Percentiles rank a stretch among this genome's conserved stretches.
Evolutionary conservation across 2,797 vertebrate species (phyloP).

Genomic region (Spheniscus humboldti): DNA sequence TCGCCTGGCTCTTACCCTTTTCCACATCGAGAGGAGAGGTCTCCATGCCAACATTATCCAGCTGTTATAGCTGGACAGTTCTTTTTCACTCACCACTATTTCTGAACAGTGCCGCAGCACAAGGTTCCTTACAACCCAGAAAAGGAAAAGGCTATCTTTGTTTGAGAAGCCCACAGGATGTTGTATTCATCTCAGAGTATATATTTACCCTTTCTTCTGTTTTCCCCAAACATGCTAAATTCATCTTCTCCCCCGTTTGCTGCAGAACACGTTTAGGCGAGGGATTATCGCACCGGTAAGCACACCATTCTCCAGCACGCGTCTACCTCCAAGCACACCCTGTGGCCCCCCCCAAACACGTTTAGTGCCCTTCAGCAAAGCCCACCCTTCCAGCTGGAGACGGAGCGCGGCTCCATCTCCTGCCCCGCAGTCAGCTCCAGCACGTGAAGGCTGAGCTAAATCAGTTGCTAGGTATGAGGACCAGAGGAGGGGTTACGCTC

Average conservation of each 20-base stretch:
- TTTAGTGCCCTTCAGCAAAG: background rate
- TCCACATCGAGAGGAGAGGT: background rate
- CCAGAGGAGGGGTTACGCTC: background rate
- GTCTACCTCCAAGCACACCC: background rate
- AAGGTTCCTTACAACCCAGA: rapidly evolving
- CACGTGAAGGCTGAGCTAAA: background rate
- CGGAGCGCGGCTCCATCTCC: background rate
- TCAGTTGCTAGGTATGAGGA: background rate
- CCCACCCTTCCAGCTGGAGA: too few relatives aligned
- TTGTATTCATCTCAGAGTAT: rapidly evolving
- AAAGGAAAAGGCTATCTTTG: background rate
- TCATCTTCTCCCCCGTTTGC: background rate
- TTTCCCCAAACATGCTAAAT: background rate
- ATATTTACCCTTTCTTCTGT: too few relatives aligned
- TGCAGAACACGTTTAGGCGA: background rate
- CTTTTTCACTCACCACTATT: background rate
- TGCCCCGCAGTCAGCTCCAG: too few relatives aligned
- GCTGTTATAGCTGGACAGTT: background rate
- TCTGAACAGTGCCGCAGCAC: background rate
- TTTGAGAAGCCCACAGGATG: background rate
- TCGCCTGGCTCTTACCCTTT: background rate
- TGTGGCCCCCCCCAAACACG: background rate
- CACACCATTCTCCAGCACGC: rapidly evolving
- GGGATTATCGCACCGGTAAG: background rate
- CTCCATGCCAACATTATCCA: background rate